A percentile compares a stretch with the other conserved stretches of the same genome.
These are phyloP conservation scores for Cheumatopsyche charites DNA, from an alignment of 1,140 invertebrate species.

Conservation along the genomic window DNA sequence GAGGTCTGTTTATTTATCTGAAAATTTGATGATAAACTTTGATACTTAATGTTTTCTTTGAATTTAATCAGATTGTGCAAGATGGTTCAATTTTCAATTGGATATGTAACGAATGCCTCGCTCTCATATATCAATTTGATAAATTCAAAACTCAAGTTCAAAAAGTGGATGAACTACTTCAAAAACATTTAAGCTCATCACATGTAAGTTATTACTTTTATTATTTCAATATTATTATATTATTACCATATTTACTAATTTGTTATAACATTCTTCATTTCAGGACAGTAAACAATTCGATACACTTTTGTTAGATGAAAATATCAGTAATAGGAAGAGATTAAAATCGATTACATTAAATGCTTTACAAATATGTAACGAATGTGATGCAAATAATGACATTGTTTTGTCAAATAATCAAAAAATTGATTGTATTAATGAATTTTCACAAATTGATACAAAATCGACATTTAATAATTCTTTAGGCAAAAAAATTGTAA, in stretches of 20 bases:
- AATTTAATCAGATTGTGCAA: constrained; percentile 12
- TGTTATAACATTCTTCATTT: too few relatives aligned
- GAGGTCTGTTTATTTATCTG: not conserved
- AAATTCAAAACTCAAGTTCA: not conserved
- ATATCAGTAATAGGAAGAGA: not conserved
- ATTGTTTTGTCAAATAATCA: too few relatives aligned
- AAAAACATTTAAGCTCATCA: not conserved
- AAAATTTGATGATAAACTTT: not conserved
- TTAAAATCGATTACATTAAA: too few relatives aligned
- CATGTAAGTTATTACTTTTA: not conserved
- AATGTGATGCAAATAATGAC: too few relatives aligned
- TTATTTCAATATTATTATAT: not conserved
- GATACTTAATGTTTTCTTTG: not conserved
- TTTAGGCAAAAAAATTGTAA: too few relatives aligned
- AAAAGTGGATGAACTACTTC: constrained; percentile 9
- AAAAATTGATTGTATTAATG: too few relatives aligned
- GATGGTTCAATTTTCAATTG: constrained; percentile 6
- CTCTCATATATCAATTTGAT: not conserved
- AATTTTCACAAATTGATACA: too few relatives aligned
- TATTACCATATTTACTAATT: too few relatives aligned
- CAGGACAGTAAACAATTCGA: too few relatives aligned
- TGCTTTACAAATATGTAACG: too few relatives aligned
- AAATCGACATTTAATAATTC: too few relatives aligned
- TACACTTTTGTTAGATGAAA: too few relatives aligned
- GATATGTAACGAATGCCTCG: constrained; percentile 5